Base-by-base conservation (phyloP, 2,888 invertebrate species). In the Amphipoea lucens region DNA sequence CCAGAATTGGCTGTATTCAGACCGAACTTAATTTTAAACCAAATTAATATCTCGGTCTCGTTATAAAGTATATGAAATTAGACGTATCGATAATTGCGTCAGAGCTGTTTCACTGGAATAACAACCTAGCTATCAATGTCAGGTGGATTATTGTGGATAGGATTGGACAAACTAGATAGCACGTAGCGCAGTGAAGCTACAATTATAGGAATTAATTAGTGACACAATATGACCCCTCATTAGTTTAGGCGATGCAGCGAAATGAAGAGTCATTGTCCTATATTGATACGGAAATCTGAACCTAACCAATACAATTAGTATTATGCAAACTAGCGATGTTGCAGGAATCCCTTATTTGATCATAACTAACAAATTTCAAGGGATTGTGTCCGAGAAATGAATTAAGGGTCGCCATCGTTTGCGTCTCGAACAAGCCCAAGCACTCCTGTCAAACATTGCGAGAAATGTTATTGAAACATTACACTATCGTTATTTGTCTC, bases 171-270 rank as follows among this genome's bases (percentile, higher is more conserved):
- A 48, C 71, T 17, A 17, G 11, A 36, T 12, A 12, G n/a, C 40
- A 29, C 29, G 17, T 14, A 54, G 60, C 17, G 23, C n/a, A n/a
- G n/a, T n/a, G n/a, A n/a, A n/a, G n/a, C n/a, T n/a, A n/a, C 23
- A 65, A 76, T 40, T 40, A 40, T 40, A 40, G 40, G 40, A 40
- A 40, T 54, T 63, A 12, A 48, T 76, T 51, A 51, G 29, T 76
- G 23, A 12, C 29, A 54, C n/a, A 29, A 51, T 29, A 40, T n/a
- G 48, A 73, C 17, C 42, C 12, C 14, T n/a, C 20, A 62, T 75
- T 62, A 29, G 48, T 45, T 65, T 12, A 54, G 17, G 20, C 9
- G n/a, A 78, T 40, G 36, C 17, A n/a, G 48, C 2, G 17, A 29
- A 60, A 29, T 51, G 29, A 29, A 48, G 36, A 36, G n/a, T 42